Base-by-base conservation (phyloP, 2,888 invertebrate species). In the Invenusta paracnida region DNA sequence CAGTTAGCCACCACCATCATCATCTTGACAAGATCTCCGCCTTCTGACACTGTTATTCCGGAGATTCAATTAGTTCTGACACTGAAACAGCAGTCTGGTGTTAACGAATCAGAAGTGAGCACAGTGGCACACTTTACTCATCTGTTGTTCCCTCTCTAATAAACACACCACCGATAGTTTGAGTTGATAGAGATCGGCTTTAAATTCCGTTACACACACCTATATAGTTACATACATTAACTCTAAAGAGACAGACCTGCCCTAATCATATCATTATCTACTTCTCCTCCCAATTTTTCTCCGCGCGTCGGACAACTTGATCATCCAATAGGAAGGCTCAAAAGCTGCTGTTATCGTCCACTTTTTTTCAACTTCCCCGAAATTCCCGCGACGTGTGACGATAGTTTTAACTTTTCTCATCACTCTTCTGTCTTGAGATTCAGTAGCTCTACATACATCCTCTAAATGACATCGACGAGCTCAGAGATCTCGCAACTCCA, bases 31-130 rank as follows among this genome's bases (percentile, higher is more conserved):
- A 73, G 73, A 73, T 73, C 23, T 23, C 73, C 73, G 73, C 73
- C 73, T 23, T n/a, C 25, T 25, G 27, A 13, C 23, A 13, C 11
- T 73, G 11, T 13, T 23, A 13, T 73, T 23, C 23, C 23, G 11
- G 11, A 13, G 23, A 73, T 73, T 23, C 73, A 73, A 73, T 73
- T 73, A 73, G 73, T 73, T 73, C 17, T 13, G 2, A 73, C 73
- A 73, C 73, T 23, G 23, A n/a, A 48, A 5, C 48, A n/a, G 5
- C 48, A 23, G 23, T 73, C 73, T 23, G n/a, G n/a, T n/a, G 23
- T 73, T 73, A 73, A 73, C 73, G 25, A 73, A 73, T 73, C 73
- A 73, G 27, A 73, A 13, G 2, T 23, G 73, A 73, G 73, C 73
- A 73, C 27, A 73, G 27, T 23, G 17, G 48, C 5, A 48, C 73